Evolutionary conservation across 2,888 invertebrate species (phyloP).

Genomic region (Cosmia trapezina): DNA sequence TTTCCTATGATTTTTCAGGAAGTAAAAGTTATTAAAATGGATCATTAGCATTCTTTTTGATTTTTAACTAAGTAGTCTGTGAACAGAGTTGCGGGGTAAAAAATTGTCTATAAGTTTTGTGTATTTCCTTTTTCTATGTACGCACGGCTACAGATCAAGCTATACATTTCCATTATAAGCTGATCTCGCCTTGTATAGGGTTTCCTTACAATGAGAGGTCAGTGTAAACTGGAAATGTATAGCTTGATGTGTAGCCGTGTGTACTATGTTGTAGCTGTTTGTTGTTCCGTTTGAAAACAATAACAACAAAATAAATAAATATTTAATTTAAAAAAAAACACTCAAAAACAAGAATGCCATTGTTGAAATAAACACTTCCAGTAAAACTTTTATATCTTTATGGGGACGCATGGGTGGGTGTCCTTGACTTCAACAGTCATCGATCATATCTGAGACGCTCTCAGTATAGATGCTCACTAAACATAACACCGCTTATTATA

Average conservation of each 20-base stretch:
- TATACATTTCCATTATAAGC: no score
- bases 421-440: slow-evolving; percentile 77
- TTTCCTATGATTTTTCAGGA: neutral
- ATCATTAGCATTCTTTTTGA: neutral
- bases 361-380: slow-evolving; percentile 47
- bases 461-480: slow-evolving; percentile 66
- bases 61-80: neutral
- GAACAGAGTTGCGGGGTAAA: no score
- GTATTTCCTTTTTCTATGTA: neutral
- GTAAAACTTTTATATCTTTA: slow-evolving; percentile 55
- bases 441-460: slow-evolving; percentile 74
- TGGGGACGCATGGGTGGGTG: slow-evolving; percentile 74
- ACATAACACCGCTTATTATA: slow-evolving; percentile 65
- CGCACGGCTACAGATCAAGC: no score
- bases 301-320: neutral
- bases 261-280: neutral
- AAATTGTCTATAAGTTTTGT: neutral
- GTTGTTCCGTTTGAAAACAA: neutral
- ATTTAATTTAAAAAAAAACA: neutral
- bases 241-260: no score
- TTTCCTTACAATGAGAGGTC: no score
- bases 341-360: neutral
- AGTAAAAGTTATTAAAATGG: neutral
- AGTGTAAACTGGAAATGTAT: no score
- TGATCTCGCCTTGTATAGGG: no score